These are phyloP conservation scores for Netelia melanura DNA, from an alignment of 2,888 invertebrate genomes.

Conservation along the genomic window DNA sequence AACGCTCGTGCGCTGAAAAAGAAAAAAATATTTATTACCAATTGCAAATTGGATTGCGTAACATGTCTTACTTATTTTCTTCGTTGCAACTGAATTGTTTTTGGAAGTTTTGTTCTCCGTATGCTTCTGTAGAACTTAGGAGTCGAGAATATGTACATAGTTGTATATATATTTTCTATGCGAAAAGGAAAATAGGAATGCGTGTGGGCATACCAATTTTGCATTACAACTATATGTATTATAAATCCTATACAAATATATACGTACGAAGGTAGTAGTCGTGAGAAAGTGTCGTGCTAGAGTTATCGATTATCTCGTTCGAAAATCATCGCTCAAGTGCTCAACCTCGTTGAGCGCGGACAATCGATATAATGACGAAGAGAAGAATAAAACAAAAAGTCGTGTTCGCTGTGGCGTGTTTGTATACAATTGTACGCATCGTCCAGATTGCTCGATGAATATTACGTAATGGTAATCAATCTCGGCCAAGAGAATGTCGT, in stretches of 20 bases:
- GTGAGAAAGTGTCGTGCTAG: neutral
- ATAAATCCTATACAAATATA: neutral
- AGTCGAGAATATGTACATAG: conserved; percentile 24
- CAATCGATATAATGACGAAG: conserved; percentile 22
- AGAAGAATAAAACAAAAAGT: neutral
- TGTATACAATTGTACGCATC: neutral
- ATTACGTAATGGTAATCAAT: neutral
- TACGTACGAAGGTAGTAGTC: neutral
- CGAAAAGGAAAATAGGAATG: neutral
- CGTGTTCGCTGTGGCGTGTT: neutral
- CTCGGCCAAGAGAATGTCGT: neutral
- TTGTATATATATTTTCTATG: conserved; percentile 44
- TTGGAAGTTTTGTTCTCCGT: neutral
- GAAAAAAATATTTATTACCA: neutral
- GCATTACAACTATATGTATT: conserved; percentile 1
- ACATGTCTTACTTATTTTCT: neutral
- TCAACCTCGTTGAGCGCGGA: conserved; percentile 7
- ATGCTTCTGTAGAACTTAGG: neutral
- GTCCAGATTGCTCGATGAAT: neutral
- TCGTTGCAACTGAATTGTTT: neutral
- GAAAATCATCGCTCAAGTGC: conserved; percentile 31
- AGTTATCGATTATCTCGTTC: neutral
- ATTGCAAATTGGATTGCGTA: neutral
- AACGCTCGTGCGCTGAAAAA: neutral
- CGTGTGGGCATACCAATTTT: conserved; percentile 7